A percentile compares a stretch with the other conserved stretches of the same genome.
Evolutionary conservation across 1,140 invertebrate species (phyloP).

Genomic region (Agrypnia vestita): DNA sequence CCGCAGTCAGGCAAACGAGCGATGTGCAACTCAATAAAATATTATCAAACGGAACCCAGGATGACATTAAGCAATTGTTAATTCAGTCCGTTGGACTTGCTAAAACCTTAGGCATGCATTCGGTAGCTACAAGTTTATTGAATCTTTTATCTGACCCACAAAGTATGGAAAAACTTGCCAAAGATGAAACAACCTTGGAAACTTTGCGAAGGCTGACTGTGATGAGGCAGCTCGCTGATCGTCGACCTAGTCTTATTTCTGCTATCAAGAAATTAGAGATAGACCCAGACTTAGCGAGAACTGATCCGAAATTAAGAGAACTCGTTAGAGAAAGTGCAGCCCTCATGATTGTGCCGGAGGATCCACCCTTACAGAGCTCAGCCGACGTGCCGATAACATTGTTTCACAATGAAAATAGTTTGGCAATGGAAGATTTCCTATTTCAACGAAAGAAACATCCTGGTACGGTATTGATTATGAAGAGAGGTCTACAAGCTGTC

Average conservation of each 20-base stretch:
- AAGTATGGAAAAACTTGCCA: slow-evolving; percentile 74
- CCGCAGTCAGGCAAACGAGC: slow-evolving; percentile 76
- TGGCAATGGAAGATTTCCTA: slow-evolving; percentile 85
- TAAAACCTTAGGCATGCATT: slow-evolving; percentile 79
- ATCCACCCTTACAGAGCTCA: slow-evolving; percentile 76
- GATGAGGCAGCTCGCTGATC: slow-evolving; percentile 81
- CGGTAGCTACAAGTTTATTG: slow-evolving; percentile 75
- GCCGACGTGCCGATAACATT: slow-evolving; percentile 79
- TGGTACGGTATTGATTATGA: slow-evolving; percentile 81
- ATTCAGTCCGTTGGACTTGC: slow-evolving; percentile 82
- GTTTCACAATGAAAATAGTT: slow-evolving; percentile 78
- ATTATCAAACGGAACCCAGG: slow-evolving; percentile 71
- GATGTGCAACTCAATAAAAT: slow-evolving; percentile 73
- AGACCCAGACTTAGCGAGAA: slow-evolving; percentile 78
- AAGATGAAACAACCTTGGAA: slow-evolving; percentile 77
- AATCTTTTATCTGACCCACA: slow-evolving; percentile 76
- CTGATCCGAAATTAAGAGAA: slow-evolving; percentile 79
- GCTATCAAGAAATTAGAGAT: slow-evolving; percentile 77
- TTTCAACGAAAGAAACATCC: slow-evolving; percentile 75
- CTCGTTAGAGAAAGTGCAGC: slow-evolving; percentile 81
- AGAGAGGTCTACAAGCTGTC: slow-evolving; percentile 84
- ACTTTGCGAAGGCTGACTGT: slow-evolving; percentile 82
- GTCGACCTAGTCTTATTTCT: slow-evolving; percentile 75
- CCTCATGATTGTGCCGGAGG: slow-evolving; percentile 79
- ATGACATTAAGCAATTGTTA: slow-evolving; percentile 73